phyloP scores from a whole-genome alignment of 2,113 vertebrate genomes.

The Hydrolagus affinis region DNA sequence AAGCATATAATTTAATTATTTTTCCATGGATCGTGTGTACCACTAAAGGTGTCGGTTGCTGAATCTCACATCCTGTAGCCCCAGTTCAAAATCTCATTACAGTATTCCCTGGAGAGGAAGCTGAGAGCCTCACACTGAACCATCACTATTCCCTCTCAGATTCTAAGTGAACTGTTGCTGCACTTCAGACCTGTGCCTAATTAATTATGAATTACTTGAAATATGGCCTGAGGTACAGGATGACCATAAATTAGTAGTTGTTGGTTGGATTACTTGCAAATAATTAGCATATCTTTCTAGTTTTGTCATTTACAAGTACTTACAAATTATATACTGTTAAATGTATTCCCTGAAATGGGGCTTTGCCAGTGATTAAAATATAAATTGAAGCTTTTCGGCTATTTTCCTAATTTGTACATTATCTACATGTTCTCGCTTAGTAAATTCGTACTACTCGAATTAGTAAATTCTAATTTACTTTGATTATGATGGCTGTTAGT shows the following conservation, averaged over 20 bases:
- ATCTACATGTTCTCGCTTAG: not conserved
- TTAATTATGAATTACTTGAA: conserved; percentile 26
- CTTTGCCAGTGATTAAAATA: conserved; percentile 9
- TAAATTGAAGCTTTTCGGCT: not conserved
- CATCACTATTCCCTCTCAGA: conserved; percentile 6
- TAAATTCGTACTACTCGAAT: too few species aligned
- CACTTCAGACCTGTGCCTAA: conserved; percentile 24
- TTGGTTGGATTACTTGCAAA: conserved; percentile 6
- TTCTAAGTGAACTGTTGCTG: not conserved
- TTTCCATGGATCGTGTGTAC: conserved; percentile 22
- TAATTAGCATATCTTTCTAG: not conserved
- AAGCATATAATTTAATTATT: conserved; percentile 22
- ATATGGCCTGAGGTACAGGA: not conserved
- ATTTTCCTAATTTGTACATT: not conserved
- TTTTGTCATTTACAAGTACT: not conserved
- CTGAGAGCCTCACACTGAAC: not conserved
- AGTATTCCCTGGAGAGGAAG: conserved; percentile 7
- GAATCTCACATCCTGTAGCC: conserved; percentile 27
- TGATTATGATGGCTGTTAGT: not conserved
- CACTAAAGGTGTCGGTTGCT: conserved; percentile 25
- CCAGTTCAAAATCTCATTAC: conserved; percentile 24
- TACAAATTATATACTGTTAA: not conserved
- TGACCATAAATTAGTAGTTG: conserved; percentile 21
- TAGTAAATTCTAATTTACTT: conserved; percentile 6
- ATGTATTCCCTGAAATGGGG: not conserved